Conservation (phyloP, 1,140 invertebrate species). For the Drosophila sp. region DNA sequence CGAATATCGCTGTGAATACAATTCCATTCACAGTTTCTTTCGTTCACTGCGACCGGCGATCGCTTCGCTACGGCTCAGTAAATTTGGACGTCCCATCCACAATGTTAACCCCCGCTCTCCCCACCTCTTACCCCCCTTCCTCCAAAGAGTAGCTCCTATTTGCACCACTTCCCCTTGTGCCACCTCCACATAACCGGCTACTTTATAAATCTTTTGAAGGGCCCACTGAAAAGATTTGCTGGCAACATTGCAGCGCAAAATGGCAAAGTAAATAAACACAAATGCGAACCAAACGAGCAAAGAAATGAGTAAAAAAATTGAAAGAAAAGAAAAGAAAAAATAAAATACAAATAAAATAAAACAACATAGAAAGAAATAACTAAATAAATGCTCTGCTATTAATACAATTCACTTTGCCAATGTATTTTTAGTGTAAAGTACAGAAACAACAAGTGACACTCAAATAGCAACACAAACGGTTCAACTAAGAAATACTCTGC, state of each 20-base stretch:
- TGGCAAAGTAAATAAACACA: constrained; percentile 82
- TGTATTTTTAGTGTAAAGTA: constrained; percentile 77
- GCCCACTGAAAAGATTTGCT: constrained; percentile 51
- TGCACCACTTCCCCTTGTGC: not conserved
- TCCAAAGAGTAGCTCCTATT: not conserved
- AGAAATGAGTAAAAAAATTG: constrained; percentile 25
- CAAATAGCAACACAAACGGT: not conserved
- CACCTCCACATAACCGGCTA: constrained; percentile 53
- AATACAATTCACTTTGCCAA: constrained; percentile 83
- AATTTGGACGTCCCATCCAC: constrained; percentile 58
- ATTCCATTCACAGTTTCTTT: constrained; percentile 81
- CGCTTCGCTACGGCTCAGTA: constrained; percentile 73
- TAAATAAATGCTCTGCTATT: constrained; percentile 84
- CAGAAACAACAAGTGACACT: constrained; percentile 60
- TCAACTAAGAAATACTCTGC: constrained; percentile 46
- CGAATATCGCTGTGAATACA: constrained; percentile 71
- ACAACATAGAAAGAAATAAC: constrained; percentile 65
- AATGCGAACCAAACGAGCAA: constrained; percentile 56
- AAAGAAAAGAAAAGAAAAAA: constrained; percentile 48
- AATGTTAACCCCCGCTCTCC: not conserved
- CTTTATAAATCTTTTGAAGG: constrained; percentile 80
- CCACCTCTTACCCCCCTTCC: not conserved
- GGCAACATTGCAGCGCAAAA: constrained; percentile 48
- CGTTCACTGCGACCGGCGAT: constrained; percentile 65
- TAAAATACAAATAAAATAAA: constrained; percentile 27